These are phyloP conservation scores for Branchinecta lindahli DNA, from an alignment of 1,140 invertebrate genomes.

Conservation along the genomic window DNA sequence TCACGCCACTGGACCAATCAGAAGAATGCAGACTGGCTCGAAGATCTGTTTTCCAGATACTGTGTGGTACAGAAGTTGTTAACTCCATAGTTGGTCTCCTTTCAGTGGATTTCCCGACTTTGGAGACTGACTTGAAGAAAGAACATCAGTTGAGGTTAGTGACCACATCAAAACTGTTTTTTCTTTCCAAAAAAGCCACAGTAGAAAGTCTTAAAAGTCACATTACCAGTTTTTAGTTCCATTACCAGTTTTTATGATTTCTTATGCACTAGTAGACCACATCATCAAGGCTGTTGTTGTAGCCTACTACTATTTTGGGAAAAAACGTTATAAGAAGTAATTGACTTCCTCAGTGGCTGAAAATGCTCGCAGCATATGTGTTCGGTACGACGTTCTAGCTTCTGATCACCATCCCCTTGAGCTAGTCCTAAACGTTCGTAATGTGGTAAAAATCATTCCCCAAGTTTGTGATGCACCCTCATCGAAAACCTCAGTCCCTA, in stretches of 20 bases:
- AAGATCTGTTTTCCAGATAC: conserved; percentile 68
- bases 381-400: no score
- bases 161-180: background rate
- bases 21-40: conserved; percentile 61
- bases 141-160: conserved; percentile 73
- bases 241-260: conserved; percentile 11
- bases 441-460: no score
- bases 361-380: no score
- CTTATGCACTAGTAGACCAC: background rate
- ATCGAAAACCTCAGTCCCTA: no score
- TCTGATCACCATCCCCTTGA: no score
- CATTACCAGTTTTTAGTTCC: conserved; percentile 12
- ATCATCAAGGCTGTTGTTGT: background rate
- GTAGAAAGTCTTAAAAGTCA: background rate
- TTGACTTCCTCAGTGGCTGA: no score
- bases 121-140: conserved; percentile 82
- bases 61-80: conserved; percentile 80
- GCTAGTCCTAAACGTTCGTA: no score
- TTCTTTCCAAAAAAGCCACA: background rate
- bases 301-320: no score
- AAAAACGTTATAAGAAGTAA: no score
- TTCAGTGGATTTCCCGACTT: conserved; percentile 81
- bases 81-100: conserved; percentile 84
- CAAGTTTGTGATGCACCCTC: no score
- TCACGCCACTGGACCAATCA: conserved; percentile 69